Conservation (phyloP, 2,888 invertebrate species). For the Theretra japonica region DNA sequence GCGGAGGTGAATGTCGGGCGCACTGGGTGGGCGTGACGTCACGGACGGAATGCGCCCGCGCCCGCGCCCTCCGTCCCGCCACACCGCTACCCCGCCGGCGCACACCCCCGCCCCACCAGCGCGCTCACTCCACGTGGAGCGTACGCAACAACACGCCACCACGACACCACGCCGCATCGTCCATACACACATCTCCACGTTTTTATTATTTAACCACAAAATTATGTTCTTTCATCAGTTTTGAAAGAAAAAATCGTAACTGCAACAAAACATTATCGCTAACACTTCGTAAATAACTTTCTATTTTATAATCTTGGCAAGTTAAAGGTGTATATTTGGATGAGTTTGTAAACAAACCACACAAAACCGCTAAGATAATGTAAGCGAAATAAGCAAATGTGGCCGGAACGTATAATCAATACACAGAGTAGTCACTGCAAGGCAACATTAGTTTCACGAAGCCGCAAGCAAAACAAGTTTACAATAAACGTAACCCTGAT, state of each 20-base stretch:
- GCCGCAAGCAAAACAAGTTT: slow-evolving; percentile 15
- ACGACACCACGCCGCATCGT: slow-evolving; percentile 46
- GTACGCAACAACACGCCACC: slow-evolving; percentile 66
- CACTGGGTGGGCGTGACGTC: slow-evolving; percentile 84
- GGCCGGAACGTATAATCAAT: neutral
- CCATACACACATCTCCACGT: slow-evolving; percentile 41
- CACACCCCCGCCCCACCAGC: slow-evolving; percentile 52
- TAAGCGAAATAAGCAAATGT: neutral
- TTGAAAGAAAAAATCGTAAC: no score
- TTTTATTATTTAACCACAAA: neutral
- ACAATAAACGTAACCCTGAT: slow-evolving; percentile 25
- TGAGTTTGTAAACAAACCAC: neutral
- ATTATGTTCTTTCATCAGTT: neutral
- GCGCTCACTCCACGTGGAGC: slow-evolving; percentile 69
- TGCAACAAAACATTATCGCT: no score
- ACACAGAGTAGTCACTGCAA: slow-evolving; percentile 27
- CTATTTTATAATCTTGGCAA: no score
- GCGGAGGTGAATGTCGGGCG: slow-evolving; percentile 78
- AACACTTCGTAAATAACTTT: no score
- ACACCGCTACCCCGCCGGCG: slow-evolving; percentile 50
- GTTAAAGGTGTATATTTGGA: no score
- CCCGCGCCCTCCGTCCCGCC: slow-evolving; percentile 62
- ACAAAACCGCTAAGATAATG: neutral
- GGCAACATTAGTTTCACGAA: slow-evolving; percentile 22
- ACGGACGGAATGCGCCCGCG: slow-evolving; percentile 81